phyloP scores from a whole-genome alignment of 1,140 invertebrate species.

The Aphaenogaster ashmeadi region DNA sequence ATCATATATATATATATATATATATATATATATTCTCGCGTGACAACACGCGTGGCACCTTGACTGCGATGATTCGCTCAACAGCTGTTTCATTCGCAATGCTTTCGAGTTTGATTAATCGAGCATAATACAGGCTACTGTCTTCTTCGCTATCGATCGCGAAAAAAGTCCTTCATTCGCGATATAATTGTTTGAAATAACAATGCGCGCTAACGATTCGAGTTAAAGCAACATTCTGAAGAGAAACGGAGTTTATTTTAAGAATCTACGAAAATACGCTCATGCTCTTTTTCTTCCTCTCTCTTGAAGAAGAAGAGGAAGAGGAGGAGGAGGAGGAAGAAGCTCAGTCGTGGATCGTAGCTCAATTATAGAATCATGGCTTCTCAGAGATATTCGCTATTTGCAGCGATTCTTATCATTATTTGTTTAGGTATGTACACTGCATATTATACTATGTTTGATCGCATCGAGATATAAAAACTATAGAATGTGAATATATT shows the following conservation, averaged over 20 bases:
- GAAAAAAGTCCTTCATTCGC: neutral
- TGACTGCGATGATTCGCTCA: constrained; percentile 5
- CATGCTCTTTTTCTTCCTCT: constrained; percentile 33
- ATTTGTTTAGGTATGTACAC: constrained; percentile 67
- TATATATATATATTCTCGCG: neutral
- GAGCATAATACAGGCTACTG: neutral
- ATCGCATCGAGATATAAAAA: neutral
- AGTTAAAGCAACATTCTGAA: constrained; percentile 44
- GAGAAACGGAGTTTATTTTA: constrained; percentile 79
- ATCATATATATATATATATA: neutral
- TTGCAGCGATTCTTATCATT: constrained; percentile 43
- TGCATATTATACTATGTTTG: neutral
- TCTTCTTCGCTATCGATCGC: neutral
- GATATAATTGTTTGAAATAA: constrained; percentile 26
- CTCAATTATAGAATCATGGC: constrained; percentile 68
- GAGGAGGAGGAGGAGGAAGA: constrained; percentile 3
- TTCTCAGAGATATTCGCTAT: constrained; percentile 34
- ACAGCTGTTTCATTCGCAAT: constrained; percentile 26
- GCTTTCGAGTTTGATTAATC: constrained; percentile 35
- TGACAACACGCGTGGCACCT: neutral
- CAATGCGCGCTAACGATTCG: neutral
- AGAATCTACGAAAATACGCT: constrained; percentile 79
- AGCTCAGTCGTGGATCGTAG: constrained; percentile 67
- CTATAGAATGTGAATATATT: neutral
- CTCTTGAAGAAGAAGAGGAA: neutral